A percentile compares a stretch with the other conserved stretches of the same genome.
Evolutionary conservation across 2,888 invertebrate species (phyloP).

Genomic region (Aplocera efformata): DNA sequence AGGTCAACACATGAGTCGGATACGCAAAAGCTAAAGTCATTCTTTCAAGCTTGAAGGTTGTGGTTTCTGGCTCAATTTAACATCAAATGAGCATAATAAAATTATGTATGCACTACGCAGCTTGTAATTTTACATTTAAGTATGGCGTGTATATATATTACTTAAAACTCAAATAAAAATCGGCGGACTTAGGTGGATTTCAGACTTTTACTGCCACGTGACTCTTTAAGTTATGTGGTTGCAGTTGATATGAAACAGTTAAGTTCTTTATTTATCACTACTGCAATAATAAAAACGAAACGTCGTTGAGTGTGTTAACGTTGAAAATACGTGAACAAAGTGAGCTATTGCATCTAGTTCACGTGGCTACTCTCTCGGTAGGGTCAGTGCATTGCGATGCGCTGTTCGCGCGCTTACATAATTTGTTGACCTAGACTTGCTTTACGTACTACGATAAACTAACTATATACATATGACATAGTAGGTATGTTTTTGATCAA

Average conservation of each 20-base stretch:
- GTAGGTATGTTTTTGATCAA: no score
- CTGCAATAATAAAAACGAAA: background rate
- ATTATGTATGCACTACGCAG: no score
- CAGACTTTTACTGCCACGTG: constrained; percentile 10
- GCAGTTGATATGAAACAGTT: background rate
- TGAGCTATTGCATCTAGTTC: constrained; percentile 52
- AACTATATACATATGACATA: no score
- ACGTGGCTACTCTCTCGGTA: constrained; percentile 47
- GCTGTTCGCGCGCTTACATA: constrained; percentile 25
- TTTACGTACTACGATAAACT: background rate
- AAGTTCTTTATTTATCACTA: background rate
- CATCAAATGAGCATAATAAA: constrained; percentile 32
- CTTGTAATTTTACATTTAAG: no score
- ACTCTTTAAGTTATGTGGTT: constrained; percentile 8
- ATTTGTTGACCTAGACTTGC: constrained; percentile 7
- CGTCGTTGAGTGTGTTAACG: no score
- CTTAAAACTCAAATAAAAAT: no score
- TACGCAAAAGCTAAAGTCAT: constrained; percentile 31
- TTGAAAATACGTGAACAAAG: no score
- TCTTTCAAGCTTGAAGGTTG: constrained; percentile 35
- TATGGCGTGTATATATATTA: no score
- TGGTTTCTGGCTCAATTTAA: constrained; percentile 45
- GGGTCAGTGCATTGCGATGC: constrained; percentile 52
- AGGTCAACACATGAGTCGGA: constrained; percentile 23
- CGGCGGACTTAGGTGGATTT: no score